Base-by-base conservation (phyloP, 2,888 invertebrate species). In the Thymelicus sylvestris region DNA sequence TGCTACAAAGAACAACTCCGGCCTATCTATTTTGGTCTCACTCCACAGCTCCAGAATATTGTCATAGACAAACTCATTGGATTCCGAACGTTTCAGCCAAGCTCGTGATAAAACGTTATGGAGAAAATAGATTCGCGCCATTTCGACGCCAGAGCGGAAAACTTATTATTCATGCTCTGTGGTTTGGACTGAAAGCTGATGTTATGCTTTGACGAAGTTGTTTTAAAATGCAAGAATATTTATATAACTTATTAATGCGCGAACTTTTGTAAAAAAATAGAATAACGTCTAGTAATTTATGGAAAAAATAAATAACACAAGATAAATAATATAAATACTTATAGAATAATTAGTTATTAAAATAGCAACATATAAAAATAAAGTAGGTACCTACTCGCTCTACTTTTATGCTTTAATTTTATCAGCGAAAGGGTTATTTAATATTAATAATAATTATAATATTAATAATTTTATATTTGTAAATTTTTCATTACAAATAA, bases 11-110 rank as follows among this genome's bases (percentile, higher is more conserved):
- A 91, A 85, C 89, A 85, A 87, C 86, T 90, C 86, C 79, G 83
- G 82, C 86, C 87, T 88, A 88, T 93, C 92, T 93, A 93, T 93
- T 93, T 93, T 90, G 87, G 91, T 91, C 87, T 86, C 80, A 83
- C 83, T 85, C 83, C 82, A 83, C 88, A 88, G 83, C 84, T 85
- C 83, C 82, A 83, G 89, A 88, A 91, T 91, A 91, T 89, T 89
- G 86, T 86, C 88, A 87, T 88, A 88, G 88, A 86, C 86, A 85
- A 89, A 86, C 80, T 87, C 90, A 89, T 90, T 90, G 86, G 83
- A 84, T 88, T 86, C 83, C 83, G 84, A 85, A 83, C 83, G 82
- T 78, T 84, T 76, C 41, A 71, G 71, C 55, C 55, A 63, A 66
- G 52, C 71, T 68, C 48, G 66, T 61, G 71, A 68, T 69, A 62